These are phyloP conservation scores for Whitmania pigra DNA, from an alignment of 1,140 invertebrate genomes.

Conservation along the genomic window DNA sequence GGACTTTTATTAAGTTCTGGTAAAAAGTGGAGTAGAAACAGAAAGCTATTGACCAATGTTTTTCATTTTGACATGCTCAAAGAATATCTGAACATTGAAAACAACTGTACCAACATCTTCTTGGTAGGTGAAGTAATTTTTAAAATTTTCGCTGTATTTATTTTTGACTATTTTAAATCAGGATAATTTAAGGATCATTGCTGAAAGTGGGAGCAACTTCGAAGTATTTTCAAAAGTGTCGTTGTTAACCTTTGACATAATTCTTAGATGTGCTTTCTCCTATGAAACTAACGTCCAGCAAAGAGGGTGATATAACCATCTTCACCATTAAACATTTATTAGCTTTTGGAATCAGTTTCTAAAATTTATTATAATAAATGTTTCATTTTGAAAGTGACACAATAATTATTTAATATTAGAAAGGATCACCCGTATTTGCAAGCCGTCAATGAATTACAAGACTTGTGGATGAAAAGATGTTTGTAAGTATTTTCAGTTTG, in stretches of 20 bases:
- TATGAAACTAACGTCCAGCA: conserved; percentile 28
- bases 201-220: conserved; percentile 19
- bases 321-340: conserved; percentile 21
- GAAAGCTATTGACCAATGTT: conserved; percentile 74
- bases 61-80: conserved; percentile 79
- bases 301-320: background rate
- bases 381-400: no score
- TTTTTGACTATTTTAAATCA: background rate
- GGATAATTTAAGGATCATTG: conserved; percentile 9
- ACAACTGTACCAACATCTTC: conserved; percentile 33
- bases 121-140: conserved; percentile 8
- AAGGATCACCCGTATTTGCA: no score
- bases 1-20: conserved; percentile 44
- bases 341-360: background rate
- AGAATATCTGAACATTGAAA: conserved; percentile 65
- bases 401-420: no score
- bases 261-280: conserved; percentile 34
- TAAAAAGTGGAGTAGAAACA: conserved; percentile 58
- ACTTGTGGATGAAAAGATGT: no score
- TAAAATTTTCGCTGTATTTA: background rate
- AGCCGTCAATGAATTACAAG: no score
- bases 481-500: no score
- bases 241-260: conserved; percentile 32
- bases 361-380: no score
- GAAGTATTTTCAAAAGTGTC: conserved; percentile 30